Base-by-base conservation (phyloP, 2,888 invertebrate genomes). In the Incurvaria masculella region DNA sequence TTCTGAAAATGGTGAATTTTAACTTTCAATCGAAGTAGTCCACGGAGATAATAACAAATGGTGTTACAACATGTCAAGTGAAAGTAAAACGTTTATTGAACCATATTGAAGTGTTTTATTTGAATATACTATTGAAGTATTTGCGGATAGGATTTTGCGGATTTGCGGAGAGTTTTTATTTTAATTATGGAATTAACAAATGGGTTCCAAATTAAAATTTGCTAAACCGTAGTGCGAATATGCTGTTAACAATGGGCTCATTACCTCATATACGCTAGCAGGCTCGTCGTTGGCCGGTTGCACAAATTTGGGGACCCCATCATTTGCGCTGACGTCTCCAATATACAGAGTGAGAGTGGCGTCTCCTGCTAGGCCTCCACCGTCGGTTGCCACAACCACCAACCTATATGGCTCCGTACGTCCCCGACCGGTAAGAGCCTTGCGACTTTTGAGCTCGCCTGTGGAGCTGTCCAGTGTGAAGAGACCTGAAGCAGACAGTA, bases 261-360 rank as follows among this genome's bases (percentile, higher is more conserved):
- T 53, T 52, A 86, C 87, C 80, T 91, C 91, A 17, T 85, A 82
- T 4, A 89, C 73, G 56, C 79, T 81, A 0, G 89, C 83, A n/a
- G 80, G 69, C 64, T 91, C 88, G 39, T 87, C 87, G 3, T 81
- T 66, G 6, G 83, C 81, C 0, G 91, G 90, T 47, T 85, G 76
- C 16, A 89, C 81, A 58, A 91, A 89, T 20, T 83, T 76, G 0
- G 91, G 91, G 1, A 90, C 87, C 1, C 91, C 91, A 62, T 91
- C 91, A 58, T 91, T 91, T 49, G 86, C 85, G 45, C 89, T 88
- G 0, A 91, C 88, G 57, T 91, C 91, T 0, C 90, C 89, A 38
- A 92, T 85, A 55, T 85, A 87, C 2, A 91, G 61, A 1, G 80
- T 78, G 0, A 91, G 66, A 4, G 80, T 78, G 0, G 85, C 82